phyloP scores from a whole-genome alignment of 2,888 invertebrate species.

The Drosophila phalerata region DNA sequence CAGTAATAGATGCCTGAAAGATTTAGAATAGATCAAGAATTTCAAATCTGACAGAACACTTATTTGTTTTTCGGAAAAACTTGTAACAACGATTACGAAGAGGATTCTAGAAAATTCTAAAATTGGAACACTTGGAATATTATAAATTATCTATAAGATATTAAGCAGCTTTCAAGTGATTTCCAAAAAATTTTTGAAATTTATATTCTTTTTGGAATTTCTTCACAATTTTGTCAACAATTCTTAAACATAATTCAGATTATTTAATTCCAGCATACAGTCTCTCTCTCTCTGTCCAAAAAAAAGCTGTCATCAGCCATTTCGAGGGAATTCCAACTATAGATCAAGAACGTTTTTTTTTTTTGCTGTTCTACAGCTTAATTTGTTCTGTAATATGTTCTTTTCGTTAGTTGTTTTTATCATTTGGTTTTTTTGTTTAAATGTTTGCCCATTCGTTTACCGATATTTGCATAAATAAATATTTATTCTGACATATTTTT shows the following conservation, averaged over 20 bases:
- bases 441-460: conserved; percentile 31
- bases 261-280: neutral
- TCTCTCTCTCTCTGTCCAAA: neutral
- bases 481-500: conserved; percentile 51
- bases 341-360: neutral
- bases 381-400: conserved; percentile 4
- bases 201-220: neutral
- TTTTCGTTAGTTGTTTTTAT: neutral
- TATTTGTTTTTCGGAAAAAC: neutral
- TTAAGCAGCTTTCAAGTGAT: neutral
- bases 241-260: conserved; percentile 2
- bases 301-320: conserved; percentile 2
- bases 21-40: neutral
- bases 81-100: neutral
- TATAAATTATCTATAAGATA: neutral
- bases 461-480: conserved; percentile 65
- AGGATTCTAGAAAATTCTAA: neutral
- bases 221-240: neutral
- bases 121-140: neutral
- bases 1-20: neutral
- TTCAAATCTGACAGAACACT: too few relatives aligned
- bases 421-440: conserved; percentile 1
- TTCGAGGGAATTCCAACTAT: conserved; percentile 20
- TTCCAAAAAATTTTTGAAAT: neutral
- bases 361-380: conserved; percentile 1